phyloP scores from a whole-genome alignment of 2,888 invertebrate species.

The Cryptocheilus praepositus region DNA sequence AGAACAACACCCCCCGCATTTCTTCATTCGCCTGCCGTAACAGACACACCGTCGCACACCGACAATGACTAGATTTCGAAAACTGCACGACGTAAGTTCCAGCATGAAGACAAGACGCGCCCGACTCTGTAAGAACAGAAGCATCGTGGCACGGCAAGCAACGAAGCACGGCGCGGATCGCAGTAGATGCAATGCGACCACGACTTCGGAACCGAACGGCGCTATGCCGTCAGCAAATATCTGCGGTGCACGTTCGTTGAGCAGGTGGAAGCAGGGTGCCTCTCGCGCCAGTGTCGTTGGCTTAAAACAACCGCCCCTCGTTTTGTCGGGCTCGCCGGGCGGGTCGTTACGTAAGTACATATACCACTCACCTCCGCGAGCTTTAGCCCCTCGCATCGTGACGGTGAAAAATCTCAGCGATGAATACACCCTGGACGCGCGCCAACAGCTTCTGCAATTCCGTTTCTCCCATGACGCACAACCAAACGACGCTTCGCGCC shows the following conservation, averaged over 20 bases:
- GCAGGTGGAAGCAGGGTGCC: slow-evolving; percentile 2
- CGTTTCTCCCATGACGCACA: no score
- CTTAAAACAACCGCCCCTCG: slow-evolving; percentile 16
- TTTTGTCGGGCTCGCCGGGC: neutral
- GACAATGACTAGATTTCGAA: neutral
- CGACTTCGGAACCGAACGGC: slow-evolving; percentile 14
- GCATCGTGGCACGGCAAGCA: no score
- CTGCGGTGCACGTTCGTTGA: neutral
- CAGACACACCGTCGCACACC: no score
- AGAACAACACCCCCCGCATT: no score
- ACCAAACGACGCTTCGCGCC: no score
- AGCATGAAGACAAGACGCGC: no score
- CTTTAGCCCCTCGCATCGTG: slow-evolving; percentile 4
- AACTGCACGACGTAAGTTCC: no score
- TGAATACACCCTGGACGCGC: slow-evolving; percentile 17
- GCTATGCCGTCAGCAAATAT: slow-evolving; percentile 3
- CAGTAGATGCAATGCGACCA: no score
- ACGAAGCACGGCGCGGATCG: no score
- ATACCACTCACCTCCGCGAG: neutral
- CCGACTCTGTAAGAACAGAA: no score
- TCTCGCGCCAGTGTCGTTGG: neutral
- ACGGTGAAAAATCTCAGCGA: slow-evolving; percentile 20
- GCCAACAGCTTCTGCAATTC: slow-evolving; percentile 17
- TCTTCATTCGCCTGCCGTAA: no score
- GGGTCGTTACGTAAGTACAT: slow-evolving; percentile 14